Evolutionary conservation across 2,113 vertebrate species (phyloP).

Genomic region (Protobothrops mucrosquamatus): DNA sequence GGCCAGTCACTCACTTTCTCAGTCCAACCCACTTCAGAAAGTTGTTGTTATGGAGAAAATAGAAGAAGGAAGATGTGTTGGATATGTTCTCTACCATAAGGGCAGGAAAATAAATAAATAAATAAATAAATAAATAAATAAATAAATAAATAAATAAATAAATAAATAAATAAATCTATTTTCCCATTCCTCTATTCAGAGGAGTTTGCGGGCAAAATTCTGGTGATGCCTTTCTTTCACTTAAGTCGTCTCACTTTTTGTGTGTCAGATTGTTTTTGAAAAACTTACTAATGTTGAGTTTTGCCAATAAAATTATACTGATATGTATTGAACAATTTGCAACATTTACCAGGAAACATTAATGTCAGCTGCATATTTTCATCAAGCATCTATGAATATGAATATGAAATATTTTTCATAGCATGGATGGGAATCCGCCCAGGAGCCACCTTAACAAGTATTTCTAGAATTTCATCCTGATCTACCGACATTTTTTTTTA

Average conservation of each 20-base stretch:
- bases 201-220: neutral
- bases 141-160: too few relatives aligned
- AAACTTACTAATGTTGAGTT: neutral
- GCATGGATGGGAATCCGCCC: neutral
- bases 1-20: too few relatives aligned
- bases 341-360: neutral
- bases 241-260: too few relatives aligned
- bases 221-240: neutral
- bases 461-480: neutral
- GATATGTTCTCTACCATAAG: too few relatives aligned
- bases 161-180: too few relatives aligned
- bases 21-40: too few relatives aligned
- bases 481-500: neutral
- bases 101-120: too few relatives aligned
- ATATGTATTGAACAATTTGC: neutral
- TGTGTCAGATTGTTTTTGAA: neutral
- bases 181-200: neutral
- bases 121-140: too few relatives aligned
- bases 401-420: neutral
- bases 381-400: neutral
- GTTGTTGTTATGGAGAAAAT: too few relatives aligned
- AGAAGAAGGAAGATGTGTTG: too few relatives aligned
- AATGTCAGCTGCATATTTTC: neutral
- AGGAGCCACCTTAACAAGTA: neutral
- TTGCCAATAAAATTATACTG: neutral